Evolutionary conservation across 2,888 invertebrate genomes (phyloP).

Genomic region (Timema podura): DNA sequence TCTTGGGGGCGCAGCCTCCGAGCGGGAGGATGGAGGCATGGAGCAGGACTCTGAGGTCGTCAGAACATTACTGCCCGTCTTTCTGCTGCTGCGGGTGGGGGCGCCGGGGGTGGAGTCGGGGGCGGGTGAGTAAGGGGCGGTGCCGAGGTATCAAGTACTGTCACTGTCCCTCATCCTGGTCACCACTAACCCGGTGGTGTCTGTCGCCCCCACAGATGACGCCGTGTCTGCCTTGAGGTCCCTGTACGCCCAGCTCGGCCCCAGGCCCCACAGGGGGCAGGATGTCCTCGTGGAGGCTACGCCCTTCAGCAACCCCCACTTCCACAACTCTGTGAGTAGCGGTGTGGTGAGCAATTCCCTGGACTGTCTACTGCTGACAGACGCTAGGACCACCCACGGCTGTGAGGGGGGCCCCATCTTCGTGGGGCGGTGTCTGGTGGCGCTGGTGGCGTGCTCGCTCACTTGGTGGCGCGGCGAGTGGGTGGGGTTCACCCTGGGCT

Average conservation of each 20-base stretch:
- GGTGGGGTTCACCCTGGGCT: conserved; percentile 58
- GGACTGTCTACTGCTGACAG: conserved; percentile 55
- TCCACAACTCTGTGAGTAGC: conserved; percentile 53
- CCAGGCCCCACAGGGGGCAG: conserved; percentile 33
- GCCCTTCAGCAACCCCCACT: conserved; percentile 50
- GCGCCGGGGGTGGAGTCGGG: conserved; percentile 37
- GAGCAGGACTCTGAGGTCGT: conserved; percentile 40
- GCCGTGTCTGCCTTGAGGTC: neutral
- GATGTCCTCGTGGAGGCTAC: conserved; percentile 41
- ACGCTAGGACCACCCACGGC: conserved; percentile 56
- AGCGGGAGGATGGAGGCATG: conserved; percentile 40
- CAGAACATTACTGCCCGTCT: conserved; percentile 47
- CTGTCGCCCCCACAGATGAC: neutral
- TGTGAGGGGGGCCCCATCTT: conserved; percentile 60
- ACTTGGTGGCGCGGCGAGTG: conserved; percentile 62
- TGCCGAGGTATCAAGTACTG: neutral
- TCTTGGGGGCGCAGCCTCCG: conserved; percentile 45
- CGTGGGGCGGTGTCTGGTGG: conserved; percentile 37
- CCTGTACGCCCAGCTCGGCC: neutral
- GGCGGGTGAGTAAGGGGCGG: conserved; percentile 29
- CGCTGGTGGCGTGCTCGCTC: conserved; percentile 55
- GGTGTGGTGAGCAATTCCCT: conserved; percentile 57
- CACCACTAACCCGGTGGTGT: no score
- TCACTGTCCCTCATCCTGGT: no score
- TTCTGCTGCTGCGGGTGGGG: conserved; percentile 50